These are phyloP conservation scores for Goniozus legneri DNA, from an alignment of 1,140 invertebrate species.

Conservation along the genomic window DNA sequence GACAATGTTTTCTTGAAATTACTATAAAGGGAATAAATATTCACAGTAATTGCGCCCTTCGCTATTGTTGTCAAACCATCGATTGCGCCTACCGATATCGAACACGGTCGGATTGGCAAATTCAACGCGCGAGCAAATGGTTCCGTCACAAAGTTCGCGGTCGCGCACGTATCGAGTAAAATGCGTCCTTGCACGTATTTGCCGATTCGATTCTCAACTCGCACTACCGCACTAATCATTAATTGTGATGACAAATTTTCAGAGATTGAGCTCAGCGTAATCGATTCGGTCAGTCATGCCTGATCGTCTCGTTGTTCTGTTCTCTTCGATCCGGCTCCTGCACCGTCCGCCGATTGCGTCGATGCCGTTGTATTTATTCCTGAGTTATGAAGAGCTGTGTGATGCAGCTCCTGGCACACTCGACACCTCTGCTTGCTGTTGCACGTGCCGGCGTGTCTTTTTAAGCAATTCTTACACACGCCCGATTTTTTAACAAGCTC, in stretches of 20 bases:
- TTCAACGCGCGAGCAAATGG: background rate
- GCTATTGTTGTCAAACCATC: background rate
- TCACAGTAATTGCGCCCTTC: background rate
- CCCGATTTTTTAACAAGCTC: background rate
- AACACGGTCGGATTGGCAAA: background rate
- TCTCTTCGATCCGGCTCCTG: no score
- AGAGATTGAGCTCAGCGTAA: no score
- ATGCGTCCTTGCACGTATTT: background rate
- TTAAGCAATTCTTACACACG: background rate
- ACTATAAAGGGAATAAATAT: background rate
- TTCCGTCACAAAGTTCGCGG: constrained; percentile 2
- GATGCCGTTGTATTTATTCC: no score
- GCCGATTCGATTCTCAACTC: background rate
- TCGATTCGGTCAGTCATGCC: no score
- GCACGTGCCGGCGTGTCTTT: background rate
- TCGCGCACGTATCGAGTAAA: constrained; percentile 3
- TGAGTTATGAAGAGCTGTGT: background rate
- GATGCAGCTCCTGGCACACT: background rate
- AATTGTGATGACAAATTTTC: background rate
- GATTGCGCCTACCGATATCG: background rate
- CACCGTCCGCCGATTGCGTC: no score
- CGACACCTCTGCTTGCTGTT: background rate
- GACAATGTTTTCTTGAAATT: constrained; percentile 2
- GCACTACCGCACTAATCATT: background rate
- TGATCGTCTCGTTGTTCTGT: no score